Conservation (phyloP, 2,888 invertebrate genomes). For the Ferdinandea cuprea region DNA sequence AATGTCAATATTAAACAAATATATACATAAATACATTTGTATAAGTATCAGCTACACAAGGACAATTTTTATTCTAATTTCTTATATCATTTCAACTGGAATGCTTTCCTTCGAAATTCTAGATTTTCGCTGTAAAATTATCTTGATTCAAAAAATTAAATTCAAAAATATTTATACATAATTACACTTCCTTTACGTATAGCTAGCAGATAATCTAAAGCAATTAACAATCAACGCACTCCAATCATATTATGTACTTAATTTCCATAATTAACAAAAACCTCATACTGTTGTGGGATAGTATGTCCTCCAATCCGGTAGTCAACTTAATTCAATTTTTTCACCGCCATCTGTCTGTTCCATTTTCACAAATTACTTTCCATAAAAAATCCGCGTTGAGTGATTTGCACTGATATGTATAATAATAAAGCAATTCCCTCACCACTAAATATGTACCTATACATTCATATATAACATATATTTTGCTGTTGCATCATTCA, state of each 20-base stretch:
- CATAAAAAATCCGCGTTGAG: slow-evolving; percentile 39
- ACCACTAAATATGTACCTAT: slow-evolving; percentile 44
- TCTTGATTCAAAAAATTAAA: no score
- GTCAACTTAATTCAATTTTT: slow-evolving; percentile 37
- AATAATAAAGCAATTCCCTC: slow-evolving; percentile 35
- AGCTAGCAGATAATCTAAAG: slow-evolving; percentile 4
- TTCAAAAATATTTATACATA: no score
- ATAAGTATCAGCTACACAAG: no score
- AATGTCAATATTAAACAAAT: no score
- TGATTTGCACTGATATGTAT: slow-evolving; percentile 37
- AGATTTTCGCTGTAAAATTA: no score
- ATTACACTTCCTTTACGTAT: not conserved
- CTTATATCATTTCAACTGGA: no score
- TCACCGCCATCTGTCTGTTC: slow-evolving; percentile 4
- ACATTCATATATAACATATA: no score
- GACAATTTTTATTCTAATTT: no score
- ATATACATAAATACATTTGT: no score
- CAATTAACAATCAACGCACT: slow-evolving; percentile 44
- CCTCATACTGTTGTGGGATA: not conserved
- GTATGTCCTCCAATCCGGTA: not conserved
- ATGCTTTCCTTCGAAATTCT: no score
- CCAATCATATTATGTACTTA: slow-evolving; percentile 24
- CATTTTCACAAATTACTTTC: slow-evolving; percentile 43
- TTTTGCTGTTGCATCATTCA: slow-evolving; percentile 25
- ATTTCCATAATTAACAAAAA: slow-evolving; percentile 52